These are phyloP conservation scores for Agrotis puta DNA, from an alignment of 2,888 invertebrate species.

Conservation along the genomic window DNA sequence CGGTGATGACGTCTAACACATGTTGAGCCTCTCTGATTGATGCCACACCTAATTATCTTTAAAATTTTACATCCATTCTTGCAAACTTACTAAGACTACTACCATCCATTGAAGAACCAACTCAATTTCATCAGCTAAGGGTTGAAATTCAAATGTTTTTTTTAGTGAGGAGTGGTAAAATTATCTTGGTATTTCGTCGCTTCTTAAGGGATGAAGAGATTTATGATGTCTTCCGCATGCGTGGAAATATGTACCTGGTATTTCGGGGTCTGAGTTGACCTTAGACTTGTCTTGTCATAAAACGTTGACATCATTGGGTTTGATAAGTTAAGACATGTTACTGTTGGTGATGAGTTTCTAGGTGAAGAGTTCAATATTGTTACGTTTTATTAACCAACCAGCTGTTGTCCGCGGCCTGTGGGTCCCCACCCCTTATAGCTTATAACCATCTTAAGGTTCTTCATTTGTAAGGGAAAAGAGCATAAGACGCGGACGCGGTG, in stretches of 20 bases:
- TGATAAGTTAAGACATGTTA: slow-evolving; percentile 4
- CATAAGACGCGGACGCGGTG: too few species aligned
- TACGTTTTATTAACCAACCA: too few species aligned
- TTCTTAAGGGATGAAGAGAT: slow-evolving; percentile 57
- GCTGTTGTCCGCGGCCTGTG: too few species aligned
- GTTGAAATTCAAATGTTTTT: slow-evolving; percentile 16
- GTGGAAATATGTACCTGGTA: slow-evolving; percentile 55
- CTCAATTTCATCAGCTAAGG: fast-evolving
- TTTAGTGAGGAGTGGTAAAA: neutral
- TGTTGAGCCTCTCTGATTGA: slow-evolving; percentile 76
- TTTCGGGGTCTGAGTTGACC: slow-evolving; percentile 35
- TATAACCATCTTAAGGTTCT: too few species aligned
- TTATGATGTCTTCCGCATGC: slow-evolving; percentile 62
- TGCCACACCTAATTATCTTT: slow-evolving; percentile 80
- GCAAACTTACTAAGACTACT: slow-evolving; percentile 36
- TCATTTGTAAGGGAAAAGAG: too few species aligned
- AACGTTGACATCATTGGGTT: slow-evolving; percentile 27
- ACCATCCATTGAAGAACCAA: neutral
- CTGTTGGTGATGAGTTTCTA: neutral
- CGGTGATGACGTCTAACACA: slow-evolving; percentile 77
- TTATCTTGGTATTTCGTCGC: slow-evolving; percentile 54
- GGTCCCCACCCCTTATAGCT: too few species aligned
- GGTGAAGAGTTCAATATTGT: neutral
- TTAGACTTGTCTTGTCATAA: slow-evolving; percentile 13
- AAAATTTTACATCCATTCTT: slow-evolving; percentile 69